Conservation (phyloP, 2,888 invertebrate species). For the Euproctis similis region DNA sequence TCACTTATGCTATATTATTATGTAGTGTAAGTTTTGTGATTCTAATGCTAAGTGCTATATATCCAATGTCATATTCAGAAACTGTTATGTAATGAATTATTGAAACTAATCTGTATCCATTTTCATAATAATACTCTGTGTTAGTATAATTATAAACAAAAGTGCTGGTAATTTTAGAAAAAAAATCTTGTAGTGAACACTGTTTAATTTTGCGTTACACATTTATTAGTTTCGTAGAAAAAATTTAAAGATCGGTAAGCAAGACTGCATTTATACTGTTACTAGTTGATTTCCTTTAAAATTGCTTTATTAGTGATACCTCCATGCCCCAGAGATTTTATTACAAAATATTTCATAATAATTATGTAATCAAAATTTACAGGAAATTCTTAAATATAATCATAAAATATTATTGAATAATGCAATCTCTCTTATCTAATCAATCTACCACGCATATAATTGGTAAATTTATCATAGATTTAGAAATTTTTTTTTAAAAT, state of each 20-base stretch:
- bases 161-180: conserved; percentile 11
- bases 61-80: conserved; percentile 43
- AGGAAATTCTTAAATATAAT: too few species aligned
- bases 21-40: conserved; percentile 56
- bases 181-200: conserved; percentile 10
- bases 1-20: conserved; percentile 45
- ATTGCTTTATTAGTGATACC: conserved; percentile 5
- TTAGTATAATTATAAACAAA: conserved; percentile 28
- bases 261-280: conserved; percentile 30
- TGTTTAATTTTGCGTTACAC: conserved; percentile 17
- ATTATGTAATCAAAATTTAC: too few species aligned
- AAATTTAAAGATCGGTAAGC: conserved; percentile 28
- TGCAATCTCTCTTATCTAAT: too few species aligned
- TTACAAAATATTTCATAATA: too few species aligned
- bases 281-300: conserved; percentile 21
- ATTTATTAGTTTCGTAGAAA: conserved; percentile 16
- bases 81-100: conserved; percentile 35
- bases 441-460: too few species aligned
- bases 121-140: conserved; percentile 38
- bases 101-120: conserved; percentile 29
- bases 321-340: background rate
- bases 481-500: too few species aligned
- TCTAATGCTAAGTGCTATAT: conserved; percentile 58
- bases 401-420: too few species aligned
- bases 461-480: too few species aligned